Evolutionary conservation across 92 coral and sea anemone species (phyloP).

Genomic region (Bergia sp.): DNA sequence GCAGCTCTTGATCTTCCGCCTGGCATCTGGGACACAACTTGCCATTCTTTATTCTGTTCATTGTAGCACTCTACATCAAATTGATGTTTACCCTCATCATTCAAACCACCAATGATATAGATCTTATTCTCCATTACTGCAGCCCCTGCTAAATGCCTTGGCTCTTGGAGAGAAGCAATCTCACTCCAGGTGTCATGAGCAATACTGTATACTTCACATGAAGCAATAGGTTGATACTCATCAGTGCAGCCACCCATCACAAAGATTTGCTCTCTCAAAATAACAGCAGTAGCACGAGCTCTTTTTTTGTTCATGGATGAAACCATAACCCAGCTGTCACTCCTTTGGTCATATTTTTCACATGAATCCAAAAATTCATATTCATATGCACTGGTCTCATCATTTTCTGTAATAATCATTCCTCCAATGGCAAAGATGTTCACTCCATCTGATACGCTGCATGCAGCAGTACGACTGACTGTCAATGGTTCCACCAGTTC

Average conservation of each 20-base stretch:
- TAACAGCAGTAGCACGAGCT: not conserved
- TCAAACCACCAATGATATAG: not conserved
- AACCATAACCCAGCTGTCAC: not conserved
- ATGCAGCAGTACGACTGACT: too few species aligned
- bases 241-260: not conserved
- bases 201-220: not conserved
- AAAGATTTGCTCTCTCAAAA: not conserved
- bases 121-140: not conserved
- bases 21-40: not conserved
- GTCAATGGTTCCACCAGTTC: too few species aligned
- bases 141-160: not conserved
- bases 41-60: not conserved
- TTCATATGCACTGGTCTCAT: not conserved
- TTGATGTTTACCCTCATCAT: not conserved
- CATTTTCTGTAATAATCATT: too few species aligned
- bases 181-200: not conserved
- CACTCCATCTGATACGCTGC: not conserved
- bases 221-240: not conserved
- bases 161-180: constrained; percentile 1
- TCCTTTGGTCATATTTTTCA: not conserved
- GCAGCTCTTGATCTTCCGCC: not conserved
- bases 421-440: too few species aligned
- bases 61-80: not conserved
- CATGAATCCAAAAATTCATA: not conserved
- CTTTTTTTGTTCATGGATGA: not conserved